Percentiles rank a stretch among this genome's conserved stretches.
Evolutionary conservation across 2,113 vertebrate genomes (phyloP).

Genomic region (Morone saxatilis): DNA sequence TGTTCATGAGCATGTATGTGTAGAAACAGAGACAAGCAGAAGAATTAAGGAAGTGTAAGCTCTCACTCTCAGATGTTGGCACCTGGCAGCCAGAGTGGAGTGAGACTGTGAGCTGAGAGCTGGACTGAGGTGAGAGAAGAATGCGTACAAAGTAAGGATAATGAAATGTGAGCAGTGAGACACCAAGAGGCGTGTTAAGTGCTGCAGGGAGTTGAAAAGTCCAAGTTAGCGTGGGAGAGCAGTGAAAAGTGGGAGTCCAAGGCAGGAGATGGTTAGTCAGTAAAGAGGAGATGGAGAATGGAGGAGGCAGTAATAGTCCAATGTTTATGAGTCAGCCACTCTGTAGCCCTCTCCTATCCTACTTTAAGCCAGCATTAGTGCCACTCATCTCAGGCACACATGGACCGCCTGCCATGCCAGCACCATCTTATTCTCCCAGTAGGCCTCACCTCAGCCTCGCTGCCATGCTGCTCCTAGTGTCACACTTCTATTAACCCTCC

Average conservation of each 20-base stretch:
- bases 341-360: conserved; percentile 4
- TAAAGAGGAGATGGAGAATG: conserved; percentile 47
- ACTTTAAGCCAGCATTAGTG: conserved; percentile 60
- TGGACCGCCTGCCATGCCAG: conserved; percentile 56
- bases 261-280: conserved; percentile 23
- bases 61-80: conserved; percentile 45
- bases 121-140: conserved; percentile 54
- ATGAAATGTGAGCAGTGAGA: conserved; percentile 64
- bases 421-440: conserved; percentile 50
- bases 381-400: conserved; percentile 51
- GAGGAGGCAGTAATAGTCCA: conserved; percentile 42
- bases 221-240: conserved; percentile 44
- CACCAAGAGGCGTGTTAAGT: conserved; percentile 57
- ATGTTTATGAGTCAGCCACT: conserved; percentile 51
- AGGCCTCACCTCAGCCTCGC: conserved; percentile 51
- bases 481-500: conserved; percentile 53
- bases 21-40: conserved; percentile 22
- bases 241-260: conserved; percentile 16
- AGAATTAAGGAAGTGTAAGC: conserved; percentile 29
- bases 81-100: conserved; percentile 43
- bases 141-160: conserved; percentile 29
- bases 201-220: conserved; percentile 59
- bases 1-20: not conserved
- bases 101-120: conserved; percentile 25
- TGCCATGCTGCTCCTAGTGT: conserved; percentile 33